A percentile compares a stretch with the other conserved stretches of the same genome.
Evolutionary conservation across 2,888 invertebrate species (phyloP).

Genomic region (Eilema caniola): DNA sequence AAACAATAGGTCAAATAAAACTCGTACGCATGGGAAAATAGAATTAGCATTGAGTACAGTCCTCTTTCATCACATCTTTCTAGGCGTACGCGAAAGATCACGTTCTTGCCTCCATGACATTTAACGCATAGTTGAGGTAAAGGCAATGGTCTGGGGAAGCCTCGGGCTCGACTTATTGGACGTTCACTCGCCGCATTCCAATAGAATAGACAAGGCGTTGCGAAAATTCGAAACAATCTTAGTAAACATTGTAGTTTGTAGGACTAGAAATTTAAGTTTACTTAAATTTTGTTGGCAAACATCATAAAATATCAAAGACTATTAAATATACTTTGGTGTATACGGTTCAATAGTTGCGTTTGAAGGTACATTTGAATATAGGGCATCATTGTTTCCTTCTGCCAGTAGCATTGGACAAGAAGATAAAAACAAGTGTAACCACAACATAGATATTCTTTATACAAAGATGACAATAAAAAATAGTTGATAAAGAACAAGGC

Average conservation of each 20-base stretch:
- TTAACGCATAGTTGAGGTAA: slow-evolving; percentile 68
- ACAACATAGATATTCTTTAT: background rate
- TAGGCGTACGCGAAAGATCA: slow-evolving; percentile 61
- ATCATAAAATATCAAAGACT: background rate
- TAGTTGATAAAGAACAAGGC: slow-evolving; percentile 38
- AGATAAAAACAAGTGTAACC: background rate
- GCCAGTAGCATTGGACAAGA: background rate
- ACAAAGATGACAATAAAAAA: slow-evolving; percentile 21
- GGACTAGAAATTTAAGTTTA: slow-evolving; percentile 29
- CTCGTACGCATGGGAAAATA: slow-evolving; percentile 39
- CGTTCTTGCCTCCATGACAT: slow-evolving; percentile 78
- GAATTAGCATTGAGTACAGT: slow-evolving; percentile 38
- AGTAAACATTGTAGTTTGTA: slow-evolving; percentile 41
- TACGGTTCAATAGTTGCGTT: background rate
- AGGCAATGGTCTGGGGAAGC: slow-evolving; percentile 66
- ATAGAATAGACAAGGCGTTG: slow-evolving; percentile 58
- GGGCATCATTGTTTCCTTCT: background rate
- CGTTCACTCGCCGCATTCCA: slow-evolving; percentile 82
- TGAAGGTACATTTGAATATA: slow-evolving; percentile 16
- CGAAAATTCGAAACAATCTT: slow-evolving; percentile 65
- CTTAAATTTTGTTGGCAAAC: slow-evolving; percentile 16
- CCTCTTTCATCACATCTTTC: slow-evolving; percentile 55
- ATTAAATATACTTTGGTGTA: background rate
- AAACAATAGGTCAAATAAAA: slow-evolving; percentile 46
- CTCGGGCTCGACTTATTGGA: slow-evolving; percentile 63